These are phyloP conservation scores for Zoanthus sociatus DNA, from an alignment of 92 coral and sea anemone genomes.

Conservation along the genomic window DNA sequence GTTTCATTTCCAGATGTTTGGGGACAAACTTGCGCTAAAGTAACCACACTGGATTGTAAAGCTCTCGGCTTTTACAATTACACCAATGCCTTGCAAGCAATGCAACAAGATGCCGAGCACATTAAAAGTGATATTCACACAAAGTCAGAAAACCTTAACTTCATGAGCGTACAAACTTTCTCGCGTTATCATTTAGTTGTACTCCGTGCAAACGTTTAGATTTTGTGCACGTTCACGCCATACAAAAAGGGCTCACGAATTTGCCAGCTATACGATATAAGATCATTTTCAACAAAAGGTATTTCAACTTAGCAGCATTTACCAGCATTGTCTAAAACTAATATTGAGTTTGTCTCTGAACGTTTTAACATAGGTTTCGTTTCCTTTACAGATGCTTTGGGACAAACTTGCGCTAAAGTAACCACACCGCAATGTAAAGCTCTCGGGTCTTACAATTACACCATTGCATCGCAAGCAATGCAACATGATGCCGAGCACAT, in stretches of 20 bases:
- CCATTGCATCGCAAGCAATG: constrained; percentile 13
- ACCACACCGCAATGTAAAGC: constrained; percentile 22
- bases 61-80: constrained; percentile 22
- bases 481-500: constrained; percentile 32
- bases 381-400: background rate
- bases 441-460: constrained; percentile 25
- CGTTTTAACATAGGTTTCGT: background rate
- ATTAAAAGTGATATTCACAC: too few relatives aligned
- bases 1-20: background rate
- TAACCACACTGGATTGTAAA: constrained; percentile 13
- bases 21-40: constrained; percentile 16
- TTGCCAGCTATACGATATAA: too few relatives aligned
- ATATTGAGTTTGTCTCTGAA: too few relatives aligned
- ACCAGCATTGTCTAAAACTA: too few relatives aligned
- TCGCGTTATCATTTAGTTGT: too few relatives aligned
- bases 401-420: constrained; percentile 16
- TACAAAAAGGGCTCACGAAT: too few relatives aligned
- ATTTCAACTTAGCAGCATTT: too few relatives aligned
- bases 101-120: constrained; percentile 40
- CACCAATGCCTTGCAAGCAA: constrained; percentile 1
- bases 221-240: too few relatives aligned
- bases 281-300: too few relatives aligned
- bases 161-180: too few relatives aligned
- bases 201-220: too few relatives aligned
- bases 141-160: too few relatives aligned